phyloP scores from a whole-genome alignment of 2,797 vertebrate genomes.

The Ceyx erithaca region DNA sequence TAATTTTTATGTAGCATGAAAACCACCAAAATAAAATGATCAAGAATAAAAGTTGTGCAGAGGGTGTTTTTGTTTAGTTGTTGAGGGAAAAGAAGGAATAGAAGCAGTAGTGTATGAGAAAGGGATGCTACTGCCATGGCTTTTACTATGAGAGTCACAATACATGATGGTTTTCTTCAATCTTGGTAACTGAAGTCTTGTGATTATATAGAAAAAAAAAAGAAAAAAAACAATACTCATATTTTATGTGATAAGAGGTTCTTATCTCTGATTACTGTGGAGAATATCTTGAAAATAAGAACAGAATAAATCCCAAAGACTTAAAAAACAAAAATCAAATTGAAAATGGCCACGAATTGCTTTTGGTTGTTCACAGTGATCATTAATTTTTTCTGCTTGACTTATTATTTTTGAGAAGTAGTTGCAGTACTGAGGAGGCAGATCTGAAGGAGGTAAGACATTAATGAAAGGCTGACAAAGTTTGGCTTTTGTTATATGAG shows the following conservation, averaged over 20 bases:
- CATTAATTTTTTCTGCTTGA: not conserved
- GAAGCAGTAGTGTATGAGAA: conserved; percentile 1
- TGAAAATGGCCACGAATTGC: not conserved
- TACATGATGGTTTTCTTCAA: not conserved
- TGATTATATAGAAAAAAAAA: not conserved
- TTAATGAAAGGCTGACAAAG: not conserved
- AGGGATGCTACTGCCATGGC: not conserved
- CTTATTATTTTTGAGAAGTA: conserved; percentile 3
- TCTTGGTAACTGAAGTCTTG: not conserved
- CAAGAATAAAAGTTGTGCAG: conserved; percentile 69
- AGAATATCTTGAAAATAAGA: conserved; percentile 23
- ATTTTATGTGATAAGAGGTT: not conserved
- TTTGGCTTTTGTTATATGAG: not conserved
- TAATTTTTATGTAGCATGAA: conserved; percentile 74
- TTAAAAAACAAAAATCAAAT: not conserved
- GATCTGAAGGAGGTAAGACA: not conserved
- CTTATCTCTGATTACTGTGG: not conserved
- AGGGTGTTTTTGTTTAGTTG: conserved; percentile 67
- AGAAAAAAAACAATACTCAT: not conserved
- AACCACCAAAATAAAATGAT: conserved; percentile 76
- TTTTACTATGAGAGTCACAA: conserved; percentile 12
- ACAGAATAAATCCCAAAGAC: not conserved
- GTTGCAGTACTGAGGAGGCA: not conserved
- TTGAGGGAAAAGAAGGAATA: not conserved
- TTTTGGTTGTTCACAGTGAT: not conserved